Base-by-base conservation (phyloP, 92 coral and sea anemone species). In the Heteractis magnifica region DNA sequence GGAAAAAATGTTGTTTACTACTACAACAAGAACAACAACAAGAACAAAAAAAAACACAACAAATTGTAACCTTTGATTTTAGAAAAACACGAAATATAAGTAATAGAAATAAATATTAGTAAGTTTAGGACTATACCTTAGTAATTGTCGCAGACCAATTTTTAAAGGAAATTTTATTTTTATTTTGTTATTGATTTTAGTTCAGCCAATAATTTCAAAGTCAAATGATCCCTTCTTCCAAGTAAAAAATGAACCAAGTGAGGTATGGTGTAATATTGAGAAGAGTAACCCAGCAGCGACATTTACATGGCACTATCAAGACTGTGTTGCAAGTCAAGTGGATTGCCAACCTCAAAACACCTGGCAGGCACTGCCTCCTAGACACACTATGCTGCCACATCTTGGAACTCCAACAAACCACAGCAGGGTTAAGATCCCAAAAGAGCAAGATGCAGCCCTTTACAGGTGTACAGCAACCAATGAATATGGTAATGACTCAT, bases 391-490 rank as follows among this genome's bases (percentile, higher is more conserved):
- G 62, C 64, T 10, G 12, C 72, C 86, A 5, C 16, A 74, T 10
- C 11, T 14, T 6, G 11, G 48, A 13, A 74, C 12, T 4, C 86
- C 83, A 15, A 65, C 88, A 49, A 84, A 85, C 55, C 44, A 14
- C 44, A 91, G 94, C 68, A 16, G 18, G 12, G 89, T 93, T 0
- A 59, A 5, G 55, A 59, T 93, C 41, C 87, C 90, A 6, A 75
- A 56, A n/a, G 58, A 85, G 13, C 82, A 85, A 65, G 60, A 16
- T 21, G 49, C 68, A 19, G 16, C 95, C 20, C 85, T 73, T 73
- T 95, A 91, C 71, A 80, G 77, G 6, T 95, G 98, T 76, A 59
- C 76, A 52, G 98, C 98, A 15, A 71, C 10, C 13, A 95, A 94
- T 68, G 8, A 71, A 10, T 48, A 81, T 72, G 98, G 98, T 52